Base-by-base conservation (phyloP, 2,113 vertebrate species). In the Siniperca knerii region DNA sequence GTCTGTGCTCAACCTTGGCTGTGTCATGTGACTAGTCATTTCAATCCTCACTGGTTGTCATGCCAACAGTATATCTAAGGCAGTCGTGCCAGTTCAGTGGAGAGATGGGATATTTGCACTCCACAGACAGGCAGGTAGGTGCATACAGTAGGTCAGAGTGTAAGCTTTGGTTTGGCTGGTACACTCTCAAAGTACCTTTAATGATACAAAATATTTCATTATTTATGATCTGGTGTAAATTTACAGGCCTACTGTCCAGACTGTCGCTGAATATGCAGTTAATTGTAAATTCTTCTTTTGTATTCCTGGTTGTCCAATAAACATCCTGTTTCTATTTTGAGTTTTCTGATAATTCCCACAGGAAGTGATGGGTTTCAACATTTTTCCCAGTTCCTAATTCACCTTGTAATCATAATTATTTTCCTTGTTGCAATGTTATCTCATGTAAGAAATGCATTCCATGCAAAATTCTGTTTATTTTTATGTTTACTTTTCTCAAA, bases 21-120 rank as follows among this genome's bases (percentile, higher is more conserved):
- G 77, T 84, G 92, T 92, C 92, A 92, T 79, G 87, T 91, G 92
- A 92, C 87, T 72, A 82, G 74, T 72, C 84, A 76, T 93, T 89
- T 90, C 80, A 86, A 81, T 92, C 89, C 88, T 92, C 81, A 69
- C 78, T 58, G 78, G 94, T 96, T 95, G 94, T 94, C 94, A 95
- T 96, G 94, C 93, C 95, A 94, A 96, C 94, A 79, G 85, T 71
- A 91, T 86, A 91, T 92, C 87, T 77, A 50, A 94, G 84, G 87
- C 82, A 68, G 80, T 25, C 40, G 77, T 83, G 83, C 67, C 72
- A 29, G 91, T 77, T 91, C 72, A 83, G 57, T 60, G 78, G 75
- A 84, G 85, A 68, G 80, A 71, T 52, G 76, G 29, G 86, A 87
- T 83, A 79, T 82, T 89, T 83, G 82, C 35, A 10, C 85, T 85